A percentile compares a stretch with the other conserved stretches of the same genome.
These are phyloP conservation scores for Agonum fuliginosum DNA, from an alignment of 2,888 invertebrate species.

Conservation along the genomic window DNA sequence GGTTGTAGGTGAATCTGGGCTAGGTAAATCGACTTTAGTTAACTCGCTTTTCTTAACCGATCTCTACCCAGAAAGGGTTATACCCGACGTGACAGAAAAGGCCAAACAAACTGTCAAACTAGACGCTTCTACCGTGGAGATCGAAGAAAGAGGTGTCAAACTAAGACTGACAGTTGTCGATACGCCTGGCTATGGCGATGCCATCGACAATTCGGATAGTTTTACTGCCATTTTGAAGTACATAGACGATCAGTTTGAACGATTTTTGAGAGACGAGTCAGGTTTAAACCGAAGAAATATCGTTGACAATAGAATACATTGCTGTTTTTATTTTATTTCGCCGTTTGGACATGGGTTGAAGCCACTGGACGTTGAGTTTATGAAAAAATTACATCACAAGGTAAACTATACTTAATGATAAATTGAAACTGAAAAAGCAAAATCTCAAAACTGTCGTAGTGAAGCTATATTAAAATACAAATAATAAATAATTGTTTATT, in stretches of 20 bases:
- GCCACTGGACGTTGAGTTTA: constrained; percentile 95
- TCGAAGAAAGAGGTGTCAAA: constrained; percentile 96
- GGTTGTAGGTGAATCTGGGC: constrained; percentile 90
- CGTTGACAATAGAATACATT: constrained; percentile 97
- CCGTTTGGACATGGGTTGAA: constrained; percentile 98
- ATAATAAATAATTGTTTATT: too few species aligned
- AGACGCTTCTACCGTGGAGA: constrained; percentile 96
- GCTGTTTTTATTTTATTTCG: constrained; percentile 98
- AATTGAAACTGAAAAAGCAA: constrained; percentile 68
- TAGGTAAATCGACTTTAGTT: constrained; percentile 96
- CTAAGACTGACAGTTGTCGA: constrained; percentile 94
- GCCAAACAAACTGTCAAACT: constrained; percentile 94
- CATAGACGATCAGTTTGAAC: constrained; percentile 97
- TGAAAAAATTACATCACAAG: constrained; percentile 97
- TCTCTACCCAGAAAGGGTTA: constrained; percentile 93
- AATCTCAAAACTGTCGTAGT: too few species aligned
- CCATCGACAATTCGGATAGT: constrained; percentile 94
- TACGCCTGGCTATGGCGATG: constrained; percentile 97
- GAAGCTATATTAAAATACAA: too few species aligned
- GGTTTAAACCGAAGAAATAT: constrained; percentile 97
- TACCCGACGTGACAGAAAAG: constrained; percentile 90
- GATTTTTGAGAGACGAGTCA: constrained; percentile 93
- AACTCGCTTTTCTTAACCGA: constrained; percentile 96
- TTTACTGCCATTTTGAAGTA: constrained; percentile 96
- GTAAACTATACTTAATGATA: constrained; percentile 68